Evolutionary conservation across 2,113 vertebrate species (phyloP).

Genomic region (Apodemus sylvaticus): DNA sequence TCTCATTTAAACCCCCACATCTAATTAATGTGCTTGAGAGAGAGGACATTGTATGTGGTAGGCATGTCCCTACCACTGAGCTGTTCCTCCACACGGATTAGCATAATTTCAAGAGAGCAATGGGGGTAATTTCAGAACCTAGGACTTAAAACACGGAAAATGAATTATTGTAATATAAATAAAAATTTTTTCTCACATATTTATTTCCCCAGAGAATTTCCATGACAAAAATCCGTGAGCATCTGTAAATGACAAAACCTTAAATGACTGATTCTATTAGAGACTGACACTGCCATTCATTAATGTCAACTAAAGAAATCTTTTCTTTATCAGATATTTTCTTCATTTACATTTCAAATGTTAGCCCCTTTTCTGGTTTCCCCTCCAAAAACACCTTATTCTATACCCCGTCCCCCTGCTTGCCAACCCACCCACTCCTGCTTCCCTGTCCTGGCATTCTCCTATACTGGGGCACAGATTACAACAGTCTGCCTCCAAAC

Average conservation of each 20-base stretch:
- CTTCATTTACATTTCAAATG: too few species aligned
- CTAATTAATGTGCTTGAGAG: not conserved
- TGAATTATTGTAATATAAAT: not conserved
- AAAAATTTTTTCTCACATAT: not conserved
- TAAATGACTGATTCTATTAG: not conserved
- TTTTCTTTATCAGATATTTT: too few species aligned
- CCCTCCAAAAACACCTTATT: too few species aligned
- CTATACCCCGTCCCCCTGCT: too few species aligned
- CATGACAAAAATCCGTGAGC: not conserved
- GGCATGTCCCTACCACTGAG: not conserved
- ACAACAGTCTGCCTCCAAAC: not conserved
- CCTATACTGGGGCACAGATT: too few species aligned
- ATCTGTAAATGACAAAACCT: constrained; percentile 26
- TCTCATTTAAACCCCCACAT: not conserved
- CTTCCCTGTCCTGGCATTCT: too few species aligned
- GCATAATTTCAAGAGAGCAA: not conserved
- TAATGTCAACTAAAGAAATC: not conserved
- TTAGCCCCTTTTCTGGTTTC: too few species aligned
- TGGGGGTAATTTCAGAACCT: not conserved
- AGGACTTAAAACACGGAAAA: not conserved
- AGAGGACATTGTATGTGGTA: not conserved
- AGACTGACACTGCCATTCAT: not conserved
- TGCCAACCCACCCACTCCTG: too few species aligned
- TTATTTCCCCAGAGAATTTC: constrained; percentile 35
- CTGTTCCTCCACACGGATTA: not conserved